Base-by-base conservation (phyloP, 2,113 vertebrate species). In the Bambusicola thoracicus region DNA sequence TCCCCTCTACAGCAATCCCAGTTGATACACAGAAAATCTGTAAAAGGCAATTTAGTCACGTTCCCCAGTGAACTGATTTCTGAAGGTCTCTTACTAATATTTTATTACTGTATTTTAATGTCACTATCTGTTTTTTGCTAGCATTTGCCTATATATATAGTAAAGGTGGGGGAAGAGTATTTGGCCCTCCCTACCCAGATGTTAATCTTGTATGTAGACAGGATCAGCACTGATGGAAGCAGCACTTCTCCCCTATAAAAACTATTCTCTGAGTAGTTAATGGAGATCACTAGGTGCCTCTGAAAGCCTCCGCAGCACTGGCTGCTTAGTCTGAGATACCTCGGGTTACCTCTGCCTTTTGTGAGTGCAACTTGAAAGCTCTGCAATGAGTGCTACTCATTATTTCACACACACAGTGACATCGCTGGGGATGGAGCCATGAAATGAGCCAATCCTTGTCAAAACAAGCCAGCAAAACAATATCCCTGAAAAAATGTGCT, bases 1-100 rank as follows among this genome's bases (percentile, higher is more conserved):
- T 90, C 48, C 34, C 55, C 65, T 96, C 84, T 82, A 59, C 18
- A 65, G 68, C 21, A 94, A 85, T 95, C 65, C 94, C 14, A 32
- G 75, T 62, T 93, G 79, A 65, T 80, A 65, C 58, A 92, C 43
- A 89, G 53, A 85, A 89, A 96, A 44, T 15, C 53, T 94, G 89
- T 90, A 90, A 88, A 95, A 92, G 38, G 38, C 21, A 93, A 85
- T 87, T 97, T 95, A 84, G 61, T 92, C 86, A 83, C 36, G 27
- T 61, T 55, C 90, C 89, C 92, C 82, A 89, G 61, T 32, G 72
- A 94, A 91, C 79, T 88, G 80, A 80, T 61, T 91, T 89, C 95
- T 80, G 44, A 86, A 86, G 38, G 85, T 89, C 49, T 74, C 25
- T 68, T 30, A 84, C 34, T 74, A 94, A 87, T 86, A 76, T 43